A percentile compares a stretch with the other conserved stretches of the same genome.
Conservation (phyloP, 2,113 vertebrate species). For the Gnathonemus echidnorhynchus region DNA sequence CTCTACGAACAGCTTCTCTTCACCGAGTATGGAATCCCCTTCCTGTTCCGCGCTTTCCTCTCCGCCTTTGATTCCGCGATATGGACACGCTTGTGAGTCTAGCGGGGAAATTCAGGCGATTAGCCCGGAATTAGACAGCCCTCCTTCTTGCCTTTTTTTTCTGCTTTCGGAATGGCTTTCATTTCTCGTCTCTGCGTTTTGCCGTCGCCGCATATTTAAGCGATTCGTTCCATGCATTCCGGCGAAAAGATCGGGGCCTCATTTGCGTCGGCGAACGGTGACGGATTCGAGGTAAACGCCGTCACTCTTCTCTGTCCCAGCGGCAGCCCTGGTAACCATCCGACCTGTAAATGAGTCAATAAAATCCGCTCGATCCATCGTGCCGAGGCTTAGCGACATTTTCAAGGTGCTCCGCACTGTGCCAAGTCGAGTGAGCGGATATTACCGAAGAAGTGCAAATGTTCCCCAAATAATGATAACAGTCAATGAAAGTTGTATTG, state of each 20-base stretch:
- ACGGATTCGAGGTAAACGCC: background rate
- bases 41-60: background rate
- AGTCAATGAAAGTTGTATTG: background rate
- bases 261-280: background rate
- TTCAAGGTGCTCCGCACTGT: background rate
- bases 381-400: background rate
- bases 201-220: background rate
- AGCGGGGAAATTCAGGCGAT: background rate
- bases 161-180: background rate
- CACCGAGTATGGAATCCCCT: background rate
- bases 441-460: background rate
- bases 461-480: background rate
- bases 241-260: background rate
- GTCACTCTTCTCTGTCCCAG: background rate
- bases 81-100: slow-evolving; percentile 2
- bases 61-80: background rate
- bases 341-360: background rate
- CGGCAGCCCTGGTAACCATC: background rate
- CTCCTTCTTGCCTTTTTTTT: background rate
- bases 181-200: background rate
- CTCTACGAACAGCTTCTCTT: background rate
- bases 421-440: background rate
- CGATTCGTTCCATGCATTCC: background rate
- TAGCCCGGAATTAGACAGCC: background rate
- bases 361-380: background rate